Conservation (phyloP, 2,113 vertebrate species). For the Xiphorhynchus elegans region DNA sequence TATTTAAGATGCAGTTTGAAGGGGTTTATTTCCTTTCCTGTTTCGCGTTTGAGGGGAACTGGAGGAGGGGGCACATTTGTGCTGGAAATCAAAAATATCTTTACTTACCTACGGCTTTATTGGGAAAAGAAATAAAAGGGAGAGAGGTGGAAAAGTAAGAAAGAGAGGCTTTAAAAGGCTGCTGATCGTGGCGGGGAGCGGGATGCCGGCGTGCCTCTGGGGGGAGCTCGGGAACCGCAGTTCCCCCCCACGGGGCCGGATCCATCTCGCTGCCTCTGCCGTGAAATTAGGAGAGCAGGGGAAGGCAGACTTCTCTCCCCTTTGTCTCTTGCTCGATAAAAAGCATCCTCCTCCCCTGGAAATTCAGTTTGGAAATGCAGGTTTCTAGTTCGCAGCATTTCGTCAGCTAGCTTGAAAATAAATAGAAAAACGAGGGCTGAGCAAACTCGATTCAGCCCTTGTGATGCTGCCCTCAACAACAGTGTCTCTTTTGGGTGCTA, state of each 20-base stretch:
- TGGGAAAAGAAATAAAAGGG: not conserved
- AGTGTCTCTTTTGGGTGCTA: not conserved
- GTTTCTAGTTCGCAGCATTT: not conserved
- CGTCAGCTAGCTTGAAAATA: not conserved
- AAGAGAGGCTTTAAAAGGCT: not conserved
- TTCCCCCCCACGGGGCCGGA: not conserved
- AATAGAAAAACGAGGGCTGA: not conserved
- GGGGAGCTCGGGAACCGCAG: conserved; percentile 57
- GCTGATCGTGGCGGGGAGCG: not conserved
- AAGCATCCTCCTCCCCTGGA: not conserved
- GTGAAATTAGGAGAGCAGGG: not conserved
- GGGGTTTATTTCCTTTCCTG: not conserved
- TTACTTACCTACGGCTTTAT: not conserved
- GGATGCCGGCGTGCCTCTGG: conserved; percentile 28
- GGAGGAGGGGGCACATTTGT: not conserved
- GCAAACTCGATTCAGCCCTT: not conserved
- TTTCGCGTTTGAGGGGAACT: not conserved
- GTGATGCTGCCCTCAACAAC: not conserved
- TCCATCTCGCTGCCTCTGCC: not conserved
- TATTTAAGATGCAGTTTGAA: not conserved
- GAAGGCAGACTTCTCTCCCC: not conserved
- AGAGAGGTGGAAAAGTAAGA: not conserved
- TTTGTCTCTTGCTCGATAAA: not conserved
- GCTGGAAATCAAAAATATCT: not conserved
- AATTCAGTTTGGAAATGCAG: not conserved